Evolutionary conservation across 1,140 invertebrate species (phyloP).

Genomic region (Aphis craccivora): DNA sequence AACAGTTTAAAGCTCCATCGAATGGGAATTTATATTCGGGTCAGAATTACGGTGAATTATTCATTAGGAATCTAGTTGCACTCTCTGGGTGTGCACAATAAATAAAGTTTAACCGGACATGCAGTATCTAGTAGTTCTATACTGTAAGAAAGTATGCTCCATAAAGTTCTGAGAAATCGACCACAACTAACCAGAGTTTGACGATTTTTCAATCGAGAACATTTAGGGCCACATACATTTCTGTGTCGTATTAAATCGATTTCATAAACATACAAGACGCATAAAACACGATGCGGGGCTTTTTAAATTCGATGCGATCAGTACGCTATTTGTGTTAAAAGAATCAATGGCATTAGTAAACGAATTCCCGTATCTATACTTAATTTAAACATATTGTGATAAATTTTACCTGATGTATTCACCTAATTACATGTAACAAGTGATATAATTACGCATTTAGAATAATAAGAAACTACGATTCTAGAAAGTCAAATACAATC

Average conservation of each 20-base stretch:
- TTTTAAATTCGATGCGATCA: not conserved
- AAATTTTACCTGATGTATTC: not conserved
- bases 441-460: not conserved
- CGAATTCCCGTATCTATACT: not conserved
- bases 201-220: constrained; percentile 13
- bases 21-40: constrained; percentile 30
- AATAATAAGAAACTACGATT: not conserved
- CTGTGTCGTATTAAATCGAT: not conserved
- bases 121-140: not conserved
- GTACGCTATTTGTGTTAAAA: not conserved
- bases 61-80: constrained; percentile 36
- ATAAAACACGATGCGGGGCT: not conserved
- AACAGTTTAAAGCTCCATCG: constrained; percentile 24
- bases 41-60: constrained; percentile 29
- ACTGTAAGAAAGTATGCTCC: constrained; percentile 19
- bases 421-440: not conserved
- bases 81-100: constrained; percentile 9
- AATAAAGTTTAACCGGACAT: constrained; percentile 25
- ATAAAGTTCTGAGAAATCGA: constrained; percentile 35
- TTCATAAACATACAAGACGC: not conserved
- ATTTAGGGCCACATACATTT: not conserved
- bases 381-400: not conserved
- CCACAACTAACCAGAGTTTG: not conserved
- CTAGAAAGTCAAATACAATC: not conserved
- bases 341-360: not conserved